Evolutionary conservation across 2,888 invertebrate species (phyloP), one percentile per base, ranked within the genome.

Genomic region (Nomada goodeniana): DNA sequence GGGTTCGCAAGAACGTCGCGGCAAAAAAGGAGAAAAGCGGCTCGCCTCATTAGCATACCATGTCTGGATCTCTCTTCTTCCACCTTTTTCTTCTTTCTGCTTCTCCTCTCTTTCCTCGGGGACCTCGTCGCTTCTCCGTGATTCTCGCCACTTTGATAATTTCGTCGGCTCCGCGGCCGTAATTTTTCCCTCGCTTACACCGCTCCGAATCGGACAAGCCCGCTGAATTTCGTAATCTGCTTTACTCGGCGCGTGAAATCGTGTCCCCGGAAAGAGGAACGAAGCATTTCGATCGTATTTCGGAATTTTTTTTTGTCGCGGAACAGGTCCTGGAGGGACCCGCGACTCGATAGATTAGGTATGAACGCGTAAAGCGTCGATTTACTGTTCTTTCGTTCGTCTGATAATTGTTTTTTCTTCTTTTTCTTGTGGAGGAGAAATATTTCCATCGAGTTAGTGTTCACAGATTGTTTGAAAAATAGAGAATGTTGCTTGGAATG

Each of bases 21-120:
- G 68, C 64, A 68, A 65, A 79, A 64, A 79, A 71, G 57, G 57
- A 82, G 75, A 36, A 71, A 59, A 68, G 67, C 67, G 52, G 67
- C 75, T 71, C 67, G 55, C 70, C 65, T 82, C 75, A 82, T 82
- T 82, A 82, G 80, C 82, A 82, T 82, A 82, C 75, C 82, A n/a
- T 68, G 75, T 59, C 67, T 75, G 75, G 68, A 64, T 63, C 65
- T 76, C 57, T 64, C 60, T 63, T 26, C 23, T 52, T 57, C 26
- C 42, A 18, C 52, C 59, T 61, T 36, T 18, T 26, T 18, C 42
- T 70, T 65, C 42, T 18, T 53, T 13, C 55, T 47, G 42, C 52
- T 53, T 2, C n/a, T 29, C 68, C 52, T 20, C 26, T 15, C 13
- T 29, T 47, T 36, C 44, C 13, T 60, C 23, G 26, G 15, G 18